Base-by-base conservation (phyloP, 2,113 vertebrate species). In the Gobius niger region DNA sequence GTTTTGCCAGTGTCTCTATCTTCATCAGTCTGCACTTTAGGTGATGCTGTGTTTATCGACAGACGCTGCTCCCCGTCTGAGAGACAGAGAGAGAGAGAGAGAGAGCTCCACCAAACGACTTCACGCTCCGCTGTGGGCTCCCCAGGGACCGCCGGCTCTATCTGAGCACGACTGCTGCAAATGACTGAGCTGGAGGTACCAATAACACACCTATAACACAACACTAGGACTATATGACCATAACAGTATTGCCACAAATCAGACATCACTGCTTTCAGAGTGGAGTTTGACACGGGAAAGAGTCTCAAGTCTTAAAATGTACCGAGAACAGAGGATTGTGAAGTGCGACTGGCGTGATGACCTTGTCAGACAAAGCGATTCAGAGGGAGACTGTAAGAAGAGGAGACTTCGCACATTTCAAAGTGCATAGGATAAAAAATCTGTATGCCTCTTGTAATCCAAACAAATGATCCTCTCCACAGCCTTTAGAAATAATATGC, bases 101-200 rank as follows among this genome's bases (percentile, higher is more conserved):
- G 47, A 1, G 49, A 16, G 15, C 13, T 1, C 13, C 12, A 13
- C 47, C n/a, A 52, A 79, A 78, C 56, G 66, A 70, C 81, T 81
- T 77, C 75, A 75, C 81, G 70, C 78, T 76, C 24, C 68, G 80
- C 77, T 63, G 76, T 67, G 69, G 68, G 81, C 63, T 90, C 91
- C 82, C 86, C 50, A 50, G 87, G 82, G 88, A 86, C 72, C 76
- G 64, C 61, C 57, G 62, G 67, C 78, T 81, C 76, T 88, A 44
- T 87, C 86, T 90, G 88, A 84, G 82, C 75, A 81, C 77, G 85
- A 83, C 86, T 65, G 73, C 83, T 81, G 85, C 82, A 84, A 68
- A 67, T 62, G 82, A 88, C 83, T 87, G 76, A 79, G 87, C 85
- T 87, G 72, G 73, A 77, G 77, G 81, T 85, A 85, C 86, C 84